Conservation (phyloP, 2,113 vertebrate genomes). For the Caloenas nicobarica region DNA sequence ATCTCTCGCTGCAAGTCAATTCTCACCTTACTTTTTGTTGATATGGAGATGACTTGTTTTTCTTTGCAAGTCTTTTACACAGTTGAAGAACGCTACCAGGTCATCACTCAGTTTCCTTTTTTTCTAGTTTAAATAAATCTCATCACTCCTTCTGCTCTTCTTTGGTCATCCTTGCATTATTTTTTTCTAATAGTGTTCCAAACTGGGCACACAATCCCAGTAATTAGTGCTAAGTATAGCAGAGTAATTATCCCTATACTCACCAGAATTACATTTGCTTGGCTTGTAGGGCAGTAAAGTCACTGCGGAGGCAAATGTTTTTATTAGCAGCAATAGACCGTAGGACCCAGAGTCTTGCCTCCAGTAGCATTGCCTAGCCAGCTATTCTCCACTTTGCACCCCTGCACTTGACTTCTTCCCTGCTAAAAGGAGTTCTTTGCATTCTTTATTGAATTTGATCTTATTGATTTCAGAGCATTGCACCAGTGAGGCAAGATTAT, state of each 20-base stretch:
- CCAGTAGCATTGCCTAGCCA: background rate
- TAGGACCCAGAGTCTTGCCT: background rate
- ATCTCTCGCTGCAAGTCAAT: background rate
- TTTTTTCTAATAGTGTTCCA: background rate
- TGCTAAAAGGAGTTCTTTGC: background rate
- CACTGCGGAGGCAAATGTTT: background rate
- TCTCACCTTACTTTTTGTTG: background rate
- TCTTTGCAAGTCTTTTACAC: background rate
- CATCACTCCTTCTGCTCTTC: background rate
- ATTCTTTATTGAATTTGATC: constrained; percentile 47
- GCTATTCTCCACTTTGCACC: background rate
- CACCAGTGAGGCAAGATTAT: background rate
- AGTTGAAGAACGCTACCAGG: background rate
- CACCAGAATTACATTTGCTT: background rate
- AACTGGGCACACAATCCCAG: background rate
- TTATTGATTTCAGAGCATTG: constrained; percentile 35
- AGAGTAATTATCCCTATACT: background rate
- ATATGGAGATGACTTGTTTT: background rate
- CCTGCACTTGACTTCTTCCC: background rate
- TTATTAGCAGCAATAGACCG: background rate
- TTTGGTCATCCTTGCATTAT: background rate
- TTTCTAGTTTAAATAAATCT: background rate
- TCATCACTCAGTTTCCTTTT: background rate
- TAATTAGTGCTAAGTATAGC: background rate
- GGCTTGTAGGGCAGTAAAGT: background rate